A percentile compares a stretch with the other conserved stretches of the same genome.
phyloP scores from a whole-genome alignment of 1,140 invertebrate species.

The Nasonia giraulti region DNA sequence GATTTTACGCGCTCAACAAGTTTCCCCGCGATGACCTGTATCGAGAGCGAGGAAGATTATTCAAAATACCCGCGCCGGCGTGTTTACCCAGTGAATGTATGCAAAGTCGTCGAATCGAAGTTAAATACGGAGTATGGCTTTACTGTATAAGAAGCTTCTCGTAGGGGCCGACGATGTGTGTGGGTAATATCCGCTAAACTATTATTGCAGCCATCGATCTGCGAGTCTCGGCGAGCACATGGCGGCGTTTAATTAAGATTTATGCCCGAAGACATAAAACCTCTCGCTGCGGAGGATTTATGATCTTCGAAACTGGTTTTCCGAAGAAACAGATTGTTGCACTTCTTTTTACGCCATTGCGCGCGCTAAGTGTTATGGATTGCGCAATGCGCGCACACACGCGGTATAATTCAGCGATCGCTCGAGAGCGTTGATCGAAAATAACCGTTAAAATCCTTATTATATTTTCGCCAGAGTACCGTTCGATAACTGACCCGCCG shows the following conservation, averaged over 20 bases:
- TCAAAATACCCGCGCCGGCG: too few species aligned
- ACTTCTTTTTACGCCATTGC: not conserved
- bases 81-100: too few species aligned
- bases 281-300: not conserved
- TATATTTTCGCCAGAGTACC: too few species aligned
- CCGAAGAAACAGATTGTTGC: not conserved
- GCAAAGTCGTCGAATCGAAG: too few species aligned
- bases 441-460: too few species aligned
- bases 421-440: too few species aligned
- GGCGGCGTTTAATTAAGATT: not conserved
- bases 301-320: not conserved
- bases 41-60: too few species aligned
- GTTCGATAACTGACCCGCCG: too few species aligned
- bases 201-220: not conserved
- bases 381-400: not conserved
- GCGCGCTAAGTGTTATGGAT: conserved; percentile 1
- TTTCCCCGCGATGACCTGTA: not conserved
- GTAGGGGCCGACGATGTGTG: not conserved
- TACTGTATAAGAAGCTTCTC: not conserved
- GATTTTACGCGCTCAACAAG: conserved; percentile 25
- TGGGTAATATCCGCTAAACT: not conserved
- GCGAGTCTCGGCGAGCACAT: not conserved
- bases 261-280: not conserved
- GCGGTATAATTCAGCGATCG: not conserved
- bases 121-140: not conserved